Evolutionary conservation across 1,140 invertebrate species (phyloP).

Genomic region (Drosophila serrata): DNA sequence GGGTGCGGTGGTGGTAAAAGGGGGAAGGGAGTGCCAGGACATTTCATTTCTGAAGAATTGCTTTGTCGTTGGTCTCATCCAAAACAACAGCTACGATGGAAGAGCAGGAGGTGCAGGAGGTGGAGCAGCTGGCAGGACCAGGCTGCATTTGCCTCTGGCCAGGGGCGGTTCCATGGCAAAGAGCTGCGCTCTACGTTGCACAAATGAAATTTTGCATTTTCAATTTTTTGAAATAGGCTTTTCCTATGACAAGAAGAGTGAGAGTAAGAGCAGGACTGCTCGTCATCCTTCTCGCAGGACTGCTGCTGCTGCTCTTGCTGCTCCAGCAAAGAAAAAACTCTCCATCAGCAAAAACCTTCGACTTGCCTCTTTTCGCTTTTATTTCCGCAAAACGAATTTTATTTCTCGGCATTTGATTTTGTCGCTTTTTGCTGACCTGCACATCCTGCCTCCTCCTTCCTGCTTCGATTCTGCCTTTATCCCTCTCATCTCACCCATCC

Average conservation of each 20-base stretch:
- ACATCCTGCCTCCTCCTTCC: slow-evolving; percentile 45
- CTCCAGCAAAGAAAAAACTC: slow-evolving; percentile 41
- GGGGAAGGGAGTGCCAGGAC: slow-evolving; percentile 51
- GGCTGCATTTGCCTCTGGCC: slow-evolving; percentile 52
- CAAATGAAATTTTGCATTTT: slow-evolving; percentile 84
- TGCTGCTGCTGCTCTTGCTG: not conserved
- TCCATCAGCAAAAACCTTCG: slow-evolving; percentile 58
- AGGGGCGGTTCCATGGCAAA: slow-evolving; percentile 14
- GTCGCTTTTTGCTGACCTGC: slow-evolving; percentile 59
- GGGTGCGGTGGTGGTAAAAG: not conserved
- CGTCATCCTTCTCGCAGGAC: slow-evolving; percentile 34
- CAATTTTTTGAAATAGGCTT: slow-evolving; percentile 84
- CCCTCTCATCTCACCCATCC: slow-evolving; percentile 57
- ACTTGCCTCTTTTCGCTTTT: slow-evolving; percentile 56
- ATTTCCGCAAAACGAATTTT: slow-evolving; percentile 65
- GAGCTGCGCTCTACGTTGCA: slow-evolving; percentile 56
- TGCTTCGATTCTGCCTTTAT: slow-evolving; percentile 31
- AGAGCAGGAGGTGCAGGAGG: not conserved
- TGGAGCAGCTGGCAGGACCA: slow-evolving; percentile 48
- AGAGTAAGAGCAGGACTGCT: slow-evolving; percentile 14
- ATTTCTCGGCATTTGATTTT: slow-evolving; percentile 83
- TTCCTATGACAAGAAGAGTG: slow-evolving; percentile 51
- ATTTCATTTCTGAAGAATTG: slow-evolving; percentile 84
- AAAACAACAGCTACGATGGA: slow-evolving; percentile 58
- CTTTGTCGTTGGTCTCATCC: slow-evolving; percentile 65